phyloP scores from a whole-genome alignment of 1,140 invertebrate species.

The Vanessa tameamea region DNA sequence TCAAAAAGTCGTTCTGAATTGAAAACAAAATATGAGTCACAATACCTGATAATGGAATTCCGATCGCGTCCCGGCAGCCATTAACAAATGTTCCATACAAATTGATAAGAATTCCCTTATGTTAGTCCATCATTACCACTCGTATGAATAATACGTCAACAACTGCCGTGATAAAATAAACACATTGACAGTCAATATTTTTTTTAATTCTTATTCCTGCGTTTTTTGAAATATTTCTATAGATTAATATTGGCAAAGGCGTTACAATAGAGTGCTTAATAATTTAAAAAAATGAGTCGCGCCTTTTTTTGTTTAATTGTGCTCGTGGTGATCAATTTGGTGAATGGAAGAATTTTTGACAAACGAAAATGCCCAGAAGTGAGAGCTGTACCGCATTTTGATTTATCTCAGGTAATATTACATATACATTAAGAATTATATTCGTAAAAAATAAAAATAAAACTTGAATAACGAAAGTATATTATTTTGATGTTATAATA shows the following conservation, averaged over 20 bases:
- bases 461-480: too few species aligned
- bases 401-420: conserved; percentile 62
- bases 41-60: conserved; percentile 73
- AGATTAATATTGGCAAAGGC: not conserved
- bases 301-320: conserved; percentile 43
- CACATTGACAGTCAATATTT: too few species aligned
- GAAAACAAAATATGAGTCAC: conserved; percentile 63
- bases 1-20: conserved; percentile 35
- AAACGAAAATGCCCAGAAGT: conserved; percentile 76
- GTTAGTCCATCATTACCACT: conserved; percentile 62
- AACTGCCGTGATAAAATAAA: not conserved
- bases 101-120: conserved; percentile 76
- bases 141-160: conserved; percentile 58
- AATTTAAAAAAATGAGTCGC: conserved; percentile 38
- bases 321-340: conserved; percentile 40
- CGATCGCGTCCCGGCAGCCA: conserved; percentile 59
- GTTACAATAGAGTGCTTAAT: not conserved
- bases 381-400: conserved; percentile 71
- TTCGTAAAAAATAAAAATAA: not conserved
- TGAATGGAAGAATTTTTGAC: conserved; percentile 57
- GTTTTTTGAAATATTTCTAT: conserved; percentile 18
- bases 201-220: not conserved
- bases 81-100: conserved; percentile 74
- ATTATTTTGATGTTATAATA: not conserved
- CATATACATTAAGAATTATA: not conserved